Evolutionary conservation across 2,888 invertebrate genomes (phyloP).

Genomic region (Cerastoderma edule): DNA sequence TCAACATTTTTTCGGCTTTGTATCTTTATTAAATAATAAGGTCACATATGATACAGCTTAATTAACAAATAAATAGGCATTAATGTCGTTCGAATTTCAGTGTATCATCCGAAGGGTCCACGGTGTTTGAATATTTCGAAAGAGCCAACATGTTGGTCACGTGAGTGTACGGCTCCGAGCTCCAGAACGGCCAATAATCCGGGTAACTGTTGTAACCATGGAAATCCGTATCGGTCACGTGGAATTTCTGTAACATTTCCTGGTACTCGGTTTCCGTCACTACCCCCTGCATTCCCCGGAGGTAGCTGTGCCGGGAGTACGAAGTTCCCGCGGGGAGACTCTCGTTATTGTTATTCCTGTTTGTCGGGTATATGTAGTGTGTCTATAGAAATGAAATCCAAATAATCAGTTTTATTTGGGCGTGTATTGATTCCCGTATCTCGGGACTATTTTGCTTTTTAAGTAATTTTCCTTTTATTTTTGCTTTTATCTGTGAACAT

Average conservation of each 20-base stretch:
- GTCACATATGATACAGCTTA: no score
- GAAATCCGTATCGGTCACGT: slow-evolving; percentile 65
- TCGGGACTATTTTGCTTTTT: no score
- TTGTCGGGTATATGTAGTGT: slow-evolving; percentile 33
- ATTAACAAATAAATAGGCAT: no score
- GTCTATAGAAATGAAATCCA: slow-evolving; percentile 44
- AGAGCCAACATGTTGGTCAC: slow-evolving; percentile 71
- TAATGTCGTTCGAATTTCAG: neutral
- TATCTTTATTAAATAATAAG: no score
- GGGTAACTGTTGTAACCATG: slow-evolving; percentile 70
- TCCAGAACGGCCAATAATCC: slow-evolving; percentile 74
- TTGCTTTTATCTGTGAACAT: no score
- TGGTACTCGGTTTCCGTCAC: slow-evolving; percentile 64
- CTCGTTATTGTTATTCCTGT: slow-evolving; percentile 17
- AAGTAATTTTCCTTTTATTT: no score
- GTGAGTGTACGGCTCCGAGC: slow-evolving; percentile 74
- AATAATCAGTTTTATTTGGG: no score
- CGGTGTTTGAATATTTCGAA: slow-evolving; percentile 74
- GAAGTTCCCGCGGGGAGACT: neutral
- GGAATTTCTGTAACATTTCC: slow-evolving; percentile 50
- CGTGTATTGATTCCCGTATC: no score
- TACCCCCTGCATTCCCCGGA: slow-evolving; percentile 68
- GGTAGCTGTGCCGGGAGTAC: neutral
- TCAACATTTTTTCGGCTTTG: no score
- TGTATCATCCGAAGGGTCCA: slow-evolving; percentile 32